Conservation (phyloP, 2,888 invertebrate genomes). For the Thymelicus sylvestris region DNA sequence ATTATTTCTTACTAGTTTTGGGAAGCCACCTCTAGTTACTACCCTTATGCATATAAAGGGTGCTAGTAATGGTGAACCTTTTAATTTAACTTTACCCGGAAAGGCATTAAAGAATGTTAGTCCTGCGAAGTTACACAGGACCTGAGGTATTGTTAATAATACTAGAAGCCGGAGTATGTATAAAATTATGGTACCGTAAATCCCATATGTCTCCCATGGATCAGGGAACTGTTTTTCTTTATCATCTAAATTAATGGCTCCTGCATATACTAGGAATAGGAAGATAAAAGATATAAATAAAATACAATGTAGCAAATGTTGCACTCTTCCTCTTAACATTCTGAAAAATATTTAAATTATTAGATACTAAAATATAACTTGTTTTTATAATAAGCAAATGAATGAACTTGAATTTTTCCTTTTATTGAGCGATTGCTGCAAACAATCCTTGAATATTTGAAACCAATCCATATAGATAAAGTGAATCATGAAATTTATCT, state of each 20-base stretch:
- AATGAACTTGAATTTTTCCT: too few relatives aligned
- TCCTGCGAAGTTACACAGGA: slow-evolving; percentile 94
- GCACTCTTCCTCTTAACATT: slow-evolving; percentile 87
- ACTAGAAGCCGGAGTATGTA: slow-evolving; percentile 92
- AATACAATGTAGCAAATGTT: slow-evolving; percentile 92
- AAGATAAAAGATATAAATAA: slow-evolving; percentile 90
- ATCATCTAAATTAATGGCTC: slow-evolving; percentile 85
- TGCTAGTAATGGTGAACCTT: slow-evolving; percentile 95
- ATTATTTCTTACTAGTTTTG: slow-evolving; percentile 94
- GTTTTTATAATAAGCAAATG: too few relatives aligned
- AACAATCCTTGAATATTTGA: too few relatives aligned
- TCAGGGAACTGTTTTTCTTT: slow-evolving; percentile 86
- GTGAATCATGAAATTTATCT: too few relatives aligned
- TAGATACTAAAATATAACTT: neutral
- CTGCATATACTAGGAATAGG: slow-evolving; percentile 88
- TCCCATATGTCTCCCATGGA: slow-evolving; percentile 93
- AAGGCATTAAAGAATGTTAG: slow-evolving; percentile 96
- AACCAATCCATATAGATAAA: too few relatives aligned
- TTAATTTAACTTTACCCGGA: slow-evolving; percentile 94
- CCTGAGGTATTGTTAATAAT: slow-evolving; percentile 94
- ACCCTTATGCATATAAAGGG: slow-evolving; percentile 97
- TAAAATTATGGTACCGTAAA: slow-evolving; percentile 88
- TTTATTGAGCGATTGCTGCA: too few relatives aligned
- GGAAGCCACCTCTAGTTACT: slow-evolving; percentile 97
- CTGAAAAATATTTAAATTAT: slow-evolving; percentile 61